Conservation (phyloP, 2,888 invertebrate species). For the Camponotus fellah region DNA sequence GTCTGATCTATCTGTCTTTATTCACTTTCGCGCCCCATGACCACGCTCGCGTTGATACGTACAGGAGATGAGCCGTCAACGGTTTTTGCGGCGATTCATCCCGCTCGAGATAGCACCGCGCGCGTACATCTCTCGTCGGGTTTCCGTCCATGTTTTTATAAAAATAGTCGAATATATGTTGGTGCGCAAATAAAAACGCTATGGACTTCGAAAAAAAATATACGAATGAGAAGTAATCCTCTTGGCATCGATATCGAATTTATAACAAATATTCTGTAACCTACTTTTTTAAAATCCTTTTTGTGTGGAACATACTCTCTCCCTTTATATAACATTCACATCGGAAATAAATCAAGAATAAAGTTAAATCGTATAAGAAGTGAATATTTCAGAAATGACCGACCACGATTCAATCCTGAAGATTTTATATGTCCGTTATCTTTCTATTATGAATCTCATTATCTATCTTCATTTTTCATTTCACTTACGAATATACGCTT, state of each 20-base stretch:
- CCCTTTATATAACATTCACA: slow-evolving; percentile 4
- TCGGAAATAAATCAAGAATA: slow-evolving; percentile 22
- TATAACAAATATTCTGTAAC: slow-evolving; percentile 51
- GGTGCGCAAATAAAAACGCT: slow-evolving; percentile 41
- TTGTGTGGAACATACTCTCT: slow-evolving; percentile 8
- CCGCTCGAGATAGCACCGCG: slow-evolving; percentile 25
- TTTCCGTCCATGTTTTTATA: slow-evolving; percentile 49
- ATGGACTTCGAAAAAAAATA: slow-evolving; percentile 52
- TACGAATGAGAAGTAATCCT: slow-evolving; percentile 49
- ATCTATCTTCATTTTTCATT: slow-evolving; percentile 3
- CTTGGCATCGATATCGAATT: slow-evolving; percentile 46
- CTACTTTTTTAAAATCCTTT: slow-evolving; percentile 48
- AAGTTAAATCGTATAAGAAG: slow-evolving; percentile 34
- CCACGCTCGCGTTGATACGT: slow-evolving; percentile 57
- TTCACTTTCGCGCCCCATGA: slow-evolving; percentile 57
- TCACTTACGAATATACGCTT: slow-evolving; percentile 6
- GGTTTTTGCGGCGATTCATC: slow-evolving; percentile 34
- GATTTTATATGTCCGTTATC: neutral
- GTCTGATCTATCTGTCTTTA: slow-evolving; percentile 60
- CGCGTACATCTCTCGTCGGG: slow-evolving; percentile 28
- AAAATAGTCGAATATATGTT: slow-evolving; percentile 52
- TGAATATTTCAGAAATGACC: neutral
- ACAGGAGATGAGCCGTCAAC: slow-evolving; percentile 45
- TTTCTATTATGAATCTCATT: neutral
- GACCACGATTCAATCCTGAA: neutral